Conservation (phyloP, 2,113 vertebrate genomes). For the Engraulis encrasicolus region DNA sequence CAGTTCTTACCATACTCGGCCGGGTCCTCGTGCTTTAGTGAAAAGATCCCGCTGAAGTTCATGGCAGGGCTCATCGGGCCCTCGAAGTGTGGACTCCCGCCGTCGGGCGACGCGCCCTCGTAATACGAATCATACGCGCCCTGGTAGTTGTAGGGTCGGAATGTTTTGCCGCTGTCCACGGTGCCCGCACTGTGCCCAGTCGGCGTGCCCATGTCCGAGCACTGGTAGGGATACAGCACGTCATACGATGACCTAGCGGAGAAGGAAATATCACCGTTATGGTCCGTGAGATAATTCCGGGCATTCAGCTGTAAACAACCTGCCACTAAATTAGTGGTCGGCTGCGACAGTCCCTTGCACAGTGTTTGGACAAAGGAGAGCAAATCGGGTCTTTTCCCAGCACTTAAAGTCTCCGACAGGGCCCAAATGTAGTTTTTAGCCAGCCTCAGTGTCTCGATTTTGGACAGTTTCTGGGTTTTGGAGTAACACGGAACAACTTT, state of each 20-base stretch:
- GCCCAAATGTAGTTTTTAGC: conserved; percentile 99
- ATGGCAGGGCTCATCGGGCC: conserved; percentile 92
- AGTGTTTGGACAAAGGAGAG: conserved; percentile 97
- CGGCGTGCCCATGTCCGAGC: conserved; percentile 87
- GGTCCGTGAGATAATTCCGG: conserved; percentile 93
- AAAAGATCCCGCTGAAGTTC: conserved; percentile 99
- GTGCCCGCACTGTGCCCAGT: conserved; percentile 85
- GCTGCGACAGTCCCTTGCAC: conserved; percentile 98
- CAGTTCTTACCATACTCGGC: conserved; percentile 94
- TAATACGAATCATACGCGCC: conserved; percentile 93
- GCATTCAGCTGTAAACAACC: conserved; percentile 98
- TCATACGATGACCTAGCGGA: conserved; percentile 88
- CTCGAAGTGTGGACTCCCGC: conserved; percentile 92
- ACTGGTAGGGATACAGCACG: conserved; percentile 89
- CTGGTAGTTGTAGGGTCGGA: conserved; percentile 94
- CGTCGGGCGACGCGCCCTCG: conserved; percentile 91
- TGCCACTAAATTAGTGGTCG: conserved; percentile 98
- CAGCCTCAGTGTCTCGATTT: conserved; percentile 96
- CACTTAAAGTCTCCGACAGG: conserved; percentile 94
- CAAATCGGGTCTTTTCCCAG: conserved; percentile 95
- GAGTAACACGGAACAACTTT: conserved; percentile 99
- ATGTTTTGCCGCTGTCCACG: conserved; percentile 88
- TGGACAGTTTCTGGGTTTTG: conserved; percentile 98
- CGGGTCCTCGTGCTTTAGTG: conserved; percentile 95
- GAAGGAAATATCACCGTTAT: conserved; percentile 87